Percentiles rank a stretch among this genome's conserved stretches.
Conservation (phyloP, 2,888 invertebrate species). For the Agrilus biguttatus region DNA sequence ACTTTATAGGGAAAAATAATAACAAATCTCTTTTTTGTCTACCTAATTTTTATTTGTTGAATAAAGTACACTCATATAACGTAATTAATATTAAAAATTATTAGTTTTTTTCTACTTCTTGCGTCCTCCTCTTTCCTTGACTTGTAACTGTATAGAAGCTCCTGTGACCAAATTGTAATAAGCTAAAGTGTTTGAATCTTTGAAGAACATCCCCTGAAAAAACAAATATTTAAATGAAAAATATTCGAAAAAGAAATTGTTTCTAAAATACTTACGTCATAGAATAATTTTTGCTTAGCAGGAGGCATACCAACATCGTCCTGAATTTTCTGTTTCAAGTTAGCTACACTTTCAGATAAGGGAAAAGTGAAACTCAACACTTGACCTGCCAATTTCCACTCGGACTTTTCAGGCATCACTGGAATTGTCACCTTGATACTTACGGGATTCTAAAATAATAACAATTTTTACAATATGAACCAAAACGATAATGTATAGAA, state of each 20-base stretch:
- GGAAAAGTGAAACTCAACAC: slow-evolving; percentile 63
- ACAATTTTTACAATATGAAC: background rate
- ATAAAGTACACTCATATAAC: no score
- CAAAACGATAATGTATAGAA: background rate
- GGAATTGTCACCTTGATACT: slow-evolving; percentile 74
- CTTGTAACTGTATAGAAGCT: slow-evolving; percentile 70
- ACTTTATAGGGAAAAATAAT: no score
- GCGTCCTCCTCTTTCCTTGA: slow-evolving; percentile 95
- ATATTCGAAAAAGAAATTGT: background rate
- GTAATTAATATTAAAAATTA: no score
- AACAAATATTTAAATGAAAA: slow-evolving; percentile 3
- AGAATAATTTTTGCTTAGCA: slow-evolving; percentile 92
- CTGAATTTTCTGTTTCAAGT: slow-evolving; percentile 75
- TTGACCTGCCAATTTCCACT: slow-evolving; percentile 93
- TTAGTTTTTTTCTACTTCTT: slow-evolving; percentile 58
- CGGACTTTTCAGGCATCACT: slow-evolving; percentile 71
- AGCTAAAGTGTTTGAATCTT: slow-evolving; percentile 87
- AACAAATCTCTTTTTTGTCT: no score
- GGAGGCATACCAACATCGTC: slow-evolving; percentile 85
- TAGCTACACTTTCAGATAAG: slow-evolving; percentile 63
- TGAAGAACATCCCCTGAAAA: slow-evolving; percentile 89
- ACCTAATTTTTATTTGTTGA: no score
- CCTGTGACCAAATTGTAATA: slow-evolving; percentile 89
- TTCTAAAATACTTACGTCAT: slow-evolving; percentile 50
- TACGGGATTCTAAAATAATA: slow-evolving; percentile 49